Base-by-base conservation (phyloP, 2,113 vertebrate genomes). In the Oryzias melastigma region DNA sequence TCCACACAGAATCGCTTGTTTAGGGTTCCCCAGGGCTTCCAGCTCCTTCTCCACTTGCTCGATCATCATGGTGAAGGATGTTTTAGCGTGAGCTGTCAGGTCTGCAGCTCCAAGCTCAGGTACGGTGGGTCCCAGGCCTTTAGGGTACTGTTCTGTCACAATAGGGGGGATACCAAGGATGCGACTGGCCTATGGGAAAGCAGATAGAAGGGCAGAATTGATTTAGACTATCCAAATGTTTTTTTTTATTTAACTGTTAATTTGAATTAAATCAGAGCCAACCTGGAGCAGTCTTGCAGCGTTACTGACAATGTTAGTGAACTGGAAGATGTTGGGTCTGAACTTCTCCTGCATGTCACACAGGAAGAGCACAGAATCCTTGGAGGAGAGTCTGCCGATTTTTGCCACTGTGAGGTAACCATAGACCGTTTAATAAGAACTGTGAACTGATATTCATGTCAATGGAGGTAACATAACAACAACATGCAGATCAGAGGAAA, bases 321-420 rank as follows among this genome's bases (percentile, higher is more conserved):
- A 95, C 84, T 93, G 93, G 56, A 83, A 88, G 8, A 94, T 71
- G 24, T 62, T 93, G 12, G 90, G 85, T 57, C 94, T 90, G 78
- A 95, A 95, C 73, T 94, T 95, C 77, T 96, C 95, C 66, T 97
- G 95, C 92, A 96, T 94, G 84, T 97, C 95, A 22, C 95, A 96
- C 48, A 96, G 85, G 57, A 97, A 80, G 14, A 97, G 89, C n/a
- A 95, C 90, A 5, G 93, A 64, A 3, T 92, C 90, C 41, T 85
- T 89, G 4, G 90, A 85, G 20, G 80, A 60, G 16, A 96, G 77
- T 12, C 91, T 84, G 52, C 95, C 90, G 25, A 92, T 54, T 14
- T 25, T 71, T 46, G 87, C 92, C 90, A 91, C 90, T 91, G 73
- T 35, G 19, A 18, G 45, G 45, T 46, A 19, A 18, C 44, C n/a